These are phyloP conservation scores for Silurus meridionalis DNA, from an alignment of 2,113 vertebrate genomes.

Conservation along the genomic window DNA sequence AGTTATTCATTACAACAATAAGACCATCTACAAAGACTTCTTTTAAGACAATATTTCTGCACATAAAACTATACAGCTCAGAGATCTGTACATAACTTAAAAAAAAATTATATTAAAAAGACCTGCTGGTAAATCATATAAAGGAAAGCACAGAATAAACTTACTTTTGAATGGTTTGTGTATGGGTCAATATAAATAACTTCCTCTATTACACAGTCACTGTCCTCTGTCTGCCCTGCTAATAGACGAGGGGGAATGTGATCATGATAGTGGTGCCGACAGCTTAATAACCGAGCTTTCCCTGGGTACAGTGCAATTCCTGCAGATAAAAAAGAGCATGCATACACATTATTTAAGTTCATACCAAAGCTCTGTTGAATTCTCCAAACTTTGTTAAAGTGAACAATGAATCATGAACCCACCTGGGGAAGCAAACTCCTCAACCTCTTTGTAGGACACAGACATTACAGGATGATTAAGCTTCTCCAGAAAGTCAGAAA, in stretches of 20 bases:
- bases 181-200: conserved; percentile 88
- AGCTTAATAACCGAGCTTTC: conserved; percentile 85
- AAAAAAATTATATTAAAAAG: background rate
- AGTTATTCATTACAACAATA: background rate
- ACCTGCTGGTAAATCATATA: background rate
- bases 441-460: conserved; percentile 92
- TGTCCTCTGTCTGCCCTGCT: conserved; percentile 75
- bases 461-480: conserved; percentile 95
- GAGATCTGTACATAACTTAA: background rate
- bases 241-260: conserved; percentile 80
- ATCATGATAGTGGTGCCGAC: conserved; percentile 86
- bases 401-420: conserved; percentile 24
- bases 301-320: conserved; percentile 92
- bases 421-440: conserved; percentile 88
- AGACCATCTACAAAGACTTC: background rate
- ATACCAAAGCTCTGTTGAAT: background rate
- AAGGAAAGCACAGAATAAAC: background rate
- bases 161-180: conserved; percentile 83
- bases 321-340: conserved; percentile 55
- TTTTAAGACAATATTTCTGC: background rate
- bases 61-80: background rate
- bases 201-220: conserved; percentile 75
- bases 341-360: background rate
- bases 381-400: background rate
- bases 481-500: conserved; percentile 90